These are phyloP conservation scores for Mimumesa dahlbomi DNA, from an alignment of 2,888 invertebrate genomes.

Conservation along the genomic window DNA sequence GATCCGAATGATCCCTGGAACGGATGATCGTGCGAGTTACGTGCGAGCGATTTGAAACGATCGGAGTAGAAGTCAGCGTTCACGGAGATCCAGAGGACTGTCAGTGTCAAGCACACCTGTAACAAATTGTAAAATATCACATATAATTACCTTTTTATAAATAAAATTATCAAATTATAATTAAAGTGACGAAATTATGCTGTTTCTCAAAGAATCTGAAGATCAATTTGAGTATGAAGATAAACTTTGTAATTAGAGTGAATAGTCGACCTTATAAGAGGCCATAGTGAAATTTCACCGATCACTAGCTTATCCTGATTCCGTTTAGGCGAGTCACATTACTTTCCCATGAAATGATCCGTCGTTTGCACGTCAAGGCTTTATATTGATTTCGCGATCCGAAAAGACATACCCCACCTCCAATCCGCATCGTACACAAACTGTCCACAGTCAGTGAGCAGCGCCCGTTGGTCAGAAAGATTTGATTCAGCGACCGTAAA, in stretches of 20 bases:
- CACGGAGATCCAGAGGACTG: slow-evolving; percentile 42
- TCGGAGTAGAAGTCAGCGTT: slow-evolving; percentile 50
- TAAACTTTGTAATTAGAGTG: not conserved
- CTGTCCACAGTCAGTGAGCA: slow-evolving; percentile 30
- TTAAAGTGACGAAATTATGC: too few relatives aligned
- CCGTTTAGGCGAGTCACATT: slow-evolving; percentile 60
- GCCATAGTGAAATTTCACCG: slow-evolving; percentile 54
- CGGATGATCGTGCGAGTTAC: slow-evolving; percentile 12
- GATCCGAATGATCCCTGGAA: slow-evolving; percentile 10
- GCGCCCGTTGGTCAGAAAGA: slow-evolving; percentile 40
- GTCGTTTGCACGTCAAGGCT: slow-evolving; percentile 62
- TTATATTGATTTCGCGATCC: slow-evolving; percentile 74
- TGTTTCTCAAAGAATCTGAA: too few relatives aligned
- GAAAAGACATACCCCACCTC: slow-evolving; percentile 47
- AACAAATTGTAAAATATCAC: too few relatives aligned
- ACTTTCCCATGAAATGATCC: slow-evolving; percentile 75
- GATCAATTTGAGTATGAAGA: too few relatives aligned
- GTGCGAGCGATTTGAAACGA: slow-evolving; percentile 38
- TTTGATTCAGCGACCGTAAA: slow-evolving; percentile 53
- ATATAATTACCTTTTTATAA: too few relatives aligned
- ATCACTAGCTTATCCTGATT: slow-evolving; percentile 38
- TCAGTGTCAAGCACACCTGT: slow-evolving; percentile 58
- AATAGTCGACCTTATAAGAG: slow-evolving; percentile 51
- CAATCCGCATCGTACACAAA: not conserved
- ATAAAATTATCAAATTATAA: too few relatives aligned